Conservation (phyloP, 2,797 vertebrate genomes). For the Glossophaga mutica region DNA sequence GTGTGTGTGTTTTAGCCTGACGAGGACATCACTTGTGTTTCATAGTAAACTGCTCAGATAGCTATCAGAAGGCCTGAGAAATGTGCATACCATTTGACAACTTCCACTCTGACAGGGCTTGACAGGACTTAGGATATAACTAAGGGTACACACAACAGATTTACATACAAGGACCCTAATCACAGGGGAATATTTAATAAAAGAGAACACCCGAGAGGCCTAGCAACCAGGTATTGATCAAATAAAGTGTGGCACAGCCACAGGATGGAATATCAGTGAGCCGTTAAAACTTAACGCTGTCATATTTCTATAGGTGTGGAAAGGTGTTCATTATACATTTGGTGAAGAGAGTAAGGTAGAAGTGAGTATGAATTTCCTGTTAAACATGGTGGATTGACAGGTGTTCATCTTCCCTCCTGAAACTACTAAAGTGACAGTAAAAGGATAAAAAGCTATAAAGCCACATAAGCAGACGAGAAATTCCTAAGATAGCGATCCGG, state of each 20-base stretch:
- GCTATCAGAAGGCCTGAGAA: background rate
- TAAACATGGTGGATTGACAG: background rate
- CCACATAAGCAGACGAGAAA: background rate
- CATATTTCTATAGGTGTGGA: background rate
- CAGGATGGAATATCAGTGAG: background rate
- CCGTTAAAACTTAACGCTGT: background rate
- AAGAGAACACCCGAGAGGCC: background rate
- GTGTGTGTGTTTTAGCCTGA: background rate
- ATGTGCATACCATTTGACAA: background rate
- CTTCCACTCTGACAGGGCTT: background rate
- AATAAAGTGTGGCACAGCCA: background rate
- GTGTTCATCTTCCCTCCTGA: background rate
- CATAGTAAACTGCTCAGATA: background rate
- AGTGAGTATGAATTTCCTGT: background rate
- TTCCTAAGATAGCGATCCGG: background rate
- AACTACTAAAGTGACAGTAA: background rate
- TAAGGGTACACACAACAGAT: background rate
- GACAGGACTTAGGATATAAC: background rate
- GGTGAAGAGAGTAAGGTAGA: background rate
- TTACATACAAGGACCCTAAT: background rate
- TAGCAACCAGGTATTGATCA: background rate
- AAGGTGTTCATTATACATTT: background rate
- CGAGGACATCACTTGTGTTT: background rate
- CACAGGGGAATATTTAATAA: background rate
- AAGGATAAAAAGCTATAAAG: background rate